Evolutionary conservation across 2,797 vertebrate species (phyloP).

Genomic region (Halcyon badia): DNA sequence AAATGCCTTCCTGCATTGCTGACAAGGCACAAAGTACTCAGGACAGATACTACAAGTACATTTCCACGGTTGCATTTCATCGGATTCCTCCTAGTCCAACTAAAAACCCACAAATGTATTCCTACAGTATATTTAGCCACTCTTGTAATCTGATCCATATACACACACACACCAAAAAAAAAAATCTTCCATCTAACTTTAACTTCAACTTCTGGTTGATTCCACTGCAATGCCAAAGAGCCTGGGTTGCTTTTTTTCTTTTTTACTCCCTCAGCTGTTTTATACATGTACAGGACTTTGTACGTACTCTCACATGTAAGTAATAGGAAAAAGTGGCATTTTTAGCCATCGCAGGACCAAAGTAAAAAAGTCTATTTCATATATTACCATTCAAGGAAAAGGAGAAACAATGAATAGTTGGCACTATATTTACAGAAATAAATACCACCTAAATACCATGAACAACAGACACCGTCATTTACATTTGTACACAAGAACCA

Average conservation of each 20-base stretch:
- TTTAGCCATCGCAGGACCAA: background rate
- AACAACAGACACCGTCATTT: background rate
- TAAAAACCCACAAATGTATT: conserved; percentile 36
- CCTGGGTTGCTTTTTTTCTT: background rate
- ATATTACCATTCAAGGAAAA: background rate
- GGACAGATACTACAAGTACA: background rate
- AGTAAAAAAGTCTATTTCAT: background rate
- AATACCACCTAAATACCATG: background rate
- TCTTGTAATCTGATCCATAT: background rate
- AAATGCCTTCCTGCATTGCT: background rate
- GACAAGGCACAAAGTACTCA: background rate
- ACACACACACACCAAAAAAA: background rate
- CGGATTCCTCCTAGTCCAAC: background rate
- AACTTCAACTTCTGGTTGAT: background rate
- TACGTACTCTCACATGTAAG: background rate
- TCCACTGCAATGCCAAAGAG: background rate
- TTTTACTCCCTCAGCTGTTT: background rate
- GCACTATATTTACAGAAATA: background rate
- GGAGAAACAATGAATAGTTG: background rate
- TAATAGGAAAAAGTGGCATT: background rate
- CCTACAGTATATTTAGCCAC: conserved; percentile 20
- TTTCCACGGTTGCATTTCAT: background rate
- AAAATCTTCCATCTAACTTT: background rate
- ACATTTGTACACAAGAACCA: background rate
- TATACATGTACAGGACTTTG: background rate